These are phyloP conservation scores for Macrobrachium rosenbergii DNA, from an alignment of 1,140 invertebrate species.

Conservation along the genomic window DNA sequence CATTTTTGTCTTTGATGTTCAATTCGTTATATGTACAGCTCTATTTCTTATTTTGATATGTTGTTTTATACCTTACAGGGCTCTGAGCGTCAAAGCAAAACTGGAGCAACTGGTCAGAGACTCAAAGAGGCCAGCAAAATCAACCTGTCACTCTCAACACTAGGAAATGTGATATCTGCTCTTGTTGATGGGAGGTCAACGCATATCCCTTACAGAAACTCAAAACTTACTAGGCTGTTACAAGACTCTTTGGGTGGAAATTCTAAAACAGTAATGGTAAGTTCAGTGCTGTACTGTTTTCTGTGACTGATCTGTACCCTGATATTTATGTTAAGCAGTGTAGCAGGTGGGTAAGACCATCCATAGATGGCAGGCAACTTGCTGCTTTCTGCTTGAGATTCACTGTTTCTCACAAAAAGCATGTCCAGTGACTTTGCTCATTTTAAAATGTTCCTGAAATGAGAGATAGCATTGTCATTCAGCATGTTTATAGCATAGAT, in stretches of 20 bases:
- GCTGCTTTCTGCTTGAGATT: too few species aligned
- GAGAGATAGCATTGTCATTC: too few species aligned
- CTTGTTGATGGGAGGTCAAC: conserved; percentile 93
- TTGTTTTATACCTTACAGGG: conserved; percentile 71
- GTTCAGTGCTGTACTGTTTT: not conserved
- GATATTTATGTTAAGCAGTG: too few species aligned
- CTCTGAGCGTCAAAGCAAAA: conserved; percentile 92
- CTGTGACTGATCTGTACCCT: too few species aligned
- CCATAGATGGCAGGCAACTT: too few species aligned
- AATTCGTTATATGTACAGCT: too few species aligned
- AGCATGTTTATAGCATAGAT: too few species aligned
- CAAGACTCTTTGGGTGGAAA: conserved; percentile 97
- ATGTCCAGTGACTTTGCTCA: too few species aligned
- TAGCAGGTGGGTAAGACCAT: too few species aligned
- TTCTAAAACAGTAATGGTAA: conserved; percentile 95
- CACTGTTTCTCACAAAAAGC: too few species aligned
- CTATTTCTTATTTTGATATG: not conserved
- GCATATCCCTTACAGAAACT: conserved; percentile 95
- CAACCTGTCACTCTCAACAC: conserved; percentile 91
- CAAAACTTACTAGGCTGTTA: conserved; percentile 90
- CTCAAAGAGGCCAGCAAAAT: conserved; percentile 96
- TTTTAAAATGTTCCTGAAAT: too few species aligned
- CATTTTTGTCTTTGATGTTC: not conserved
- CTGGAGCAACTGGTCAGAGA: conserved; percentile 88
- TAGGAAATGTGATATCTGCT: conserved; percentile 96